These are phyloP conservation scores for Diplolepis rosae DNA, from an alignment of 2,888 invertebrate species.

Conservation along the genomic window DNA sequence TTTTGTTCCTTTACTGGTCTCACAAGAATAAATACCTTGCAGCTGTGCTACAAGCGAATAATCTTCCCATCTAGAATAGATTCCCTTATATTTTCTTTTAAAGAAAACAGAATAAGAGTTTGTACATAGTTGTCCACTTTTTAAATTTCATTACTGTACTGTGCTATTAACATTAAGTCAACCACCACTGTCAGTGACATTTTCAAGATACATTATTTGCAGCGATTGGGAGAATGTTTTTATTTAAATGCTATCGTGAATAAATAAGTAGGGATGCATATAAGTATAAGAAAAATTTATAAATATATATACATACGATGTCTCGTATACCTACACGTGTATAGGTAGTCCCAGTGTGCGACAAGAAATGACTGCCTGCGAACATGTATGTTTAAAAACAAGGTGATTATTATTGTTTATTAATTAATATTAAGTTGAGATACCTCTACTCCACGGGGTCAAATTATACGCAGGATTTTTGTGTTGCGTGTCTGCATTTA, in stretches of 20 bases:
- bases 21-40: background rate
- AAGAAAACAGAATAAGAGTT: background rate
- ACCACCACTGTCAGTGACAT: background rate
- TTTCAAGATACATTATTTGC: background rate
- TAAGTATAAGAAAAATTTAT: conserved; percentile 4
- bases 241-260: background rate
- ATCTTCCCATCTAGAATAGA: background rate
- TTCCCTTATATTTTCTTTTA: background rate
- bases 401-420: background rate
- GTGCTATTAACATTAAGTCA: background rate
- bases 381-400: background rate
- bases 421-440: background rate
- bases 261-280: background rate
- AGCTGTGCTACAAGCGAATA: background rate
- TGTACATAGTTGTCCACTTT: background rate
- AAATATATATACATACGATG: background rate
- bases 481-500: background rate
- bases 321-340: background rate
- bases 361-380: background rate
- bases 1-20: background rate
- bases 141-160: background rate
- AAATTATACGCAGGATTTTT: background rate
- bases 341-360: background rate
- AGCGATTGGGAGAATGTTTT: background rate
- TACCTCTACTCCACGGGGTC: background rate